phyloP scores from a whole-genome alignment of 1,140 invertebrate species.

The Papilio polyxenes region DNA sequence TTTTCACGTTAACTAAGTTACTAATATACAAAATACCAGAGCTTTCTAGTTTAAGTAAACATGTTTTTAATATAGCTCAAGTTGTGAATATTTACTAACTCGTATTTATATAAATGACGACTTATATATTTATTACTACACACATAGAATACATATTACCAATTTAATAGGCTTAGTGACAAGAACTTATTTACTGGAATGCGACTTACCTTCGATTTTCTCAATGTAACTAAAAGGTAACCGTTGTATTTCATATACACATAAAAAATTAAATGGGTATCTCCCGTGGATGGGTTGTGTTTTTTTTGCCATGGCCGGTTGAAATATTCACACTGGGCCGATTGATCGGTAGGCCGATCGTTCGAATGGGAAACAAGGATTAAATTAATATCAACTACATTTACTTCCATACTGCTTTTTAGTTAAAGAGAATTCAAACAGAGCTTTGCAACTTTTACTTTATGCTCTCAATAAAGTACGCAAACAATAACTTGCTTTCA shows the following conservation, averaged over 20 bases:
- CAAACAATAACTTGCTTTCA: not conserved
- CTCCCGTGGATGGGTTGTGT: too few species aligned
- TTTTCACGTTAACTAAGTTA: conserved; percentile 16
- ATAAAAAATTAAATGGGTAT: too few species aligned
- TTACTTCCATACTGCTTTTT: not conserved
- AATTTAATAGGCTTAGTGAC: too few species aligned
- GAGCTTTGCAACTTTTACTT: conserved; percentile 42
- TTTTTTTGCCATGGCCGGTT: too few species aligned
- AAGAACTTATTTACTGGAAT: too few species aligned
- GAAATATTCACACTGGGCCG: too few species aligned
- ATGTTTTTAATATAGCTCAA: conserved; percentile 41
- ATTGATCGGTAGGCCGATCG: too few species aligned
- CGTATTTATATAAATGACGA: not conserved
- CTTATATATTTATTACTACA: not conserved
- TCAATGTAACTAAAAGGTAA: too few species aligned
- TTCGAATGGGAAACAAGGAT: not conserved
- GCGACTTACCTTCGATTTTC: too few species aligned
- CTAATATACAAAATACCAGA: conserved; percentile 50
- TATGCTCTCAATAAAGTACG: conserved; percentile 21
- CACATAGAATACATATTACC: too few species aligned
- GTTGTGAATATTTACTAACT: not conserved
- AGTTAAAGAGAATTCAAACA: not conserved
- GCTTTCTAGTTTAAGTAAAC: conserved; percentile 47
- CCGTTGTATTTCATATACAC: too few species aligned
- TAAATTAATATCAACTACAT: not conserved